phyloP scores from a whole-genome alignment of 2,113 vertebrate species.

The Coracopsis vasa region DNA sequence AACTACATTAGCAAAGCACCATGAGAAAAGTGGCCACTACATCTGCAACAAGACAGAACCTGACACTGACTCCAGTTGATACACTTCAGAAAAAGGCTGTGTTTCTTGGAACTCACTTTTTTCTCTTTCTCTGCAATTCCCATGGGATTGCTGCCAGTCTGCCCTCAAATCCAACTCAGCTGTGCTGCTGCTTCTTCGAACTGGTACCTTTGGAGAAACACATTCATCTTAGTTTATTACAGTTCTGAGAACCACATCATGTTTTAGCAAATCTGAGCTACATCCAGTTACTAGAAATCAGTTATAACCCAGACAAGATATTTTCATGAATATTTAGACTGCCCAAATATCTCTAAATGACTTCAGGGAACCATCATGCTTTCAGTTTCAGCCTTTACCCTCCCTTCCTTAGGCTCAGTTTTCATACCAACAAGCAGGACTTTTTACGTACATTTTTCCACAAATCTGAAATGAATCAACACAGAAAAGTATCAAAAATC shows the following conservation, averaged over 20 bases:
- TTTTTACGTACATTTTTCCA: background rate
- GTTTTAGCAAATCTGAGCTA: background rate
- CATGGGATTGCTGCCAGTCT: conserved; percentile 69
- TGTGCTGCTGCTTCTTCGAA: conserved; percentile 84
- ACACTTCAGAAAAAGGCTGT: background rate
- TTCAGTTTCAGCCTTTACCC: background rate
- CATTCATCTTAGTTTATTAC: background rate
- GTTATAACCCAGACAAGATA: background rate
- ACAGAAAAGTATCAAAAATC: background rate
- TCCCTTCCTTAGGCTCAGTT: background rate
- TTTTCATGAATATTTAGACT: background rate
- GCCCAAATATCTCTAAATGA: background rate
- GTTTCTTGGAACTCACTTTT: conserved; percentile 81
- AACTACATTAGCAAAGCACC: background rate
- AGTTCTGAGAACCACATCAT: background rate
- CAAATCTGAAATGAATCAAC: background rate
- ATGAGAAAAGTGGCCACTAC: rapidly evolving
- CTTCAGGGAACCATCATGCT: background rate
- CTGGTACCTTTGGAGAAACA: conserved; percentile 74
- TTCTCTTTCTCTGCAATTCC: conserved; percentile 76
- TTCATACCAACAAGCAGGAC: background rate
- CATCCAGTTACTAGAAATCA: background rate
- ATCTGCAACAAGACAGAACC: background rate
- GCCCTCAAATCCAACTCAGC: conserved; percentile 81
- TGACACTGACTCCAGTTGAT: rapidly evolving